Conservation (phyloP, 2,888 invertebrate species). For the Pristionchus maxplancki region DNA sequence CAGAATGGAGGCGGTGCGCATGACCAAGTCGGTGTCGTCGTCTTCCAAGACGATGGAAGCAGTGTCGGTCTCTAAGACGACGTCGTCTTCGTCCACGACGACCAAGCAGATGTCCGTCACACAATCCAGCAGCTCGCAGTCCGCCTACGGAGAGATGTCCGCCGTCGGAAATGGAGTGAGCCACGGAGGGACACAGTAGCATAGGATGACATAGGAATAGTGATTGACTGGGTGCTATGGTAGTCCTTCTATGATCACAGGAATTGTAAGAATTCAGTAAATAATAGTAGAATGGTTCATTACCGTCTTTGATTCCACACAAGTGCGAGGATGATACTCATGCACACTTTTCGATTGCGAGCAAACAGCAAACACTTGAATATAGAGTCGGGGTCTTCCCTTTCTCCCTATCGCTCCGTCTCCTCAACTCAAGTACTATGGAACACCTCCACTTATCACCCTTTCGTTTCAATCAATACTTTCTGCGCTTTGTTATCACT, state of each 20-base stretch:
- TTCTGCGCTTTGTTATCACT: neutral
- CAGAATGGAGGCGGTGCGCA: neutral
- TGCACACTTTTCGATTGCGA: conserved; percentile 10
- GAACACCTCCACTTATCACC: conserved; percentile 16
- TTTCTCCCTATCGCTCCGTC: neutral
- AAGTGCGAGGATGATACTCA: conserved; percentile 35
- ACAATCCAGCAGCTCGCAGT: neutral
- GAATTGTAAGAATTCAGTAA: too few relatives aligned
- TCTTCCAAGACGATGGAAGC: conserved; percentile 33
- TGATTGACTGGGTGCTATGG: too few relatives aligned
- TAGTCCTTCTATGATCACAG: too few relatives aligned
- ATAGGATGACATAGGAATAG: neutral
- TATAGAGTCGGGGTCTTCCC: conserved; percentile 34
- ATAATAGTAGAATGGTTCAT: too few relatives aligned
- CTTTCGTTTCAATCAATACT: neutral
- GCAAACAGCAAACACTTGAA: conserved; percentile 43
- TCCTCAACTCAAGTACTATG: conserved; percentile 34
- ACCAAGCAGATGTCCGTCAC: neutral
- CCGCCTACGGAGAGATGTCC: neutral
- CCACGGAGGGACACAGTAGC: neutral
- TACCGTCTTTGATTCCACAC: too few relatives aligned
- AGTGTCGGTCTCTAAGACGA: conserved; percentile 13
- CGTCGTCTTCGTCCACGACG: neutral
- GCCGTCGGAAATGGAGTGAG: conserved; percentile 20
- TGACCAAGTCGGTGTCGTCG: neutral